These are phyloP conservation scores for Drosophila tropicalis DNA, from an alignment of 1,140 invertebrate species.

Conservation along the genomic window DNA sequence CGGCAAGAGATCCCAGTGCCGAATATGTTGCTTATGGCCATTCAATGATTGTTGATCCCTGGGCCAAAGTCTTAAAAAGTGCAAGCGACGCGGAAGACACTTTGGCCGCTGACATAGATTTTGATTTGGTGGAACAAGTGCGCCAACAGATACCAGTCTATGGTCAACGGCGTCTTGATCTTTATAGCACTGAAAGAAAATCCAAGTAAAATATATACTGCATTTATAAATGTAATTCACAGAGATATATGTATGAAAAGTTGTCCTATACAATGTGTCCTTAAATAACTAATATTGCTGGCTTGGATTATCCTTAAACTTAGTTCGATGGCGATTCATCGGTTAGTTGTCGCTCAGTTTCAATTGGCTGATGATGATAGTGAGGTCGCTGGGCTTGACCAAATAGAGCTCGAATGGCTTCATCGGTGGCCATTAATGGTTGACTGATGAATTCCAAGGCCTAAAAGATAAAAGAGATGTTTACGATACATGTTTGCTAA, in stretches of 20 bases:
- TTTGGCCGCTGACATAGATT: constrained; percentile 91
- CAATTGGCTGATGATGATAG: constrained; percentile 16
- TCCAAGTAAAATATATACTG: constrained; percentile 28
- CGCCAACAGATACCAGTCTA: constrained; percentile 92
- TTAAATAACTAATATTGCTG: constrained; percentile 32
- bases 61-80: constrained; percentile 91
- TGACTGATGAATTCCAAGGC: constrained; percentile 79
- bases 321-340: constrained; percentile 25
- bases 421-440: constrained; percentile 78
- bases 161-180: constrained; percentile 90
- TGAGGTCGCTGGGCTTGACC: constrained; percentile 73
- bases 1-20: constrained; percentile 89
- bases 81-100: constrained; percentile 89
- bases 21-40: constrained; percentile 96
- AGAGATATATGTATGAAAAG: constrained; percentile 20
- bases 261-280: constrained; percentile 29
- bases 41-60: constrained; percentile 93
- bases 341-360: constrained; percentile 1
- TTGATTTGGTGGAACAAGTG: constrained; percentile 89
- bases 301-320: neutral
- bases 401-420: constrained; percentile 78
- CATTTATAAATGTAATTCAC: constrained; percentile 44
- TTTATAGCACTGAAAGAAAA: constrained; percentile 88
- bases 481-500: neutral
- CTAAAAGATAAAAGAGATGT: constrained; percentile 24